Conservation (phyloP, 2,888 invertebrate species). For the Eudasyphora cyanicolor region DNA sequence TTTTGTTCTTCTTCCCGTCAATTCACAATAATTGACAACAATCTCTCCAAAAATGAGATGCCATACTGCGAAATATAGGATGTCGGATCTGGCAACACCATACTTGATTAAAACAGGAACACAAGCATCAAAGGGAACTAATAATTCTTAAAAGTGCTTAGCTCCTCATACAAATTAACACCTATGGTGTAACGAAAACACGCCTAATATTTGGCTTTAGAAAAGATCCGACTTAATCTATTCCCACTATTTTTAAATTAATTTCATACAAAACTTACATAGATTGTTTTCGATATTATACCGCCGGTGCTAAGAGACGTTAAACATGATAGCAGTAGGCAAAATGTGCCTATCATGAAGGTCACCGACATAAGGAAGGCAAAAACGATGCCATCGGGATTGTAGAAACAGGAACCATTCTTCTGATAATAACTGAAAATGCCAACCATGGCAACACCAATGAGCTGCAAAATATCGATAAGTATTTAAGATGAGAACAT, state of each 20-base stretch:
- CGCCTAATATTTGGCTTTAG: no score
- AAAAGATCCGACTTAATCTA: not conserved
- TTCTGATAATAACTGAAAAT: slow-evolving; percentile 75
- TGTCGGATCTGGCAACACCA: no score
- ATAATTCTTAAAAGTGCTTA: no score
- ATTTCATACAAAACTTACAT: slow-evolving; percentile 73
- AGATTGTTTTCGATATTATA: slow-evolving; percentile 87
- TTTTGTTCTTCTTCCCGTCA: no score
- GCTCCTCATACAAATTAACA: no score
- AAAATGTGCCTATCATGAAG: slow-evolving; percentile 90
- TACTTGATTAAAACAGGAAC: no score
- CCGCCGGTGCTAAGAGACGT: slow-evolving; percentile 90
- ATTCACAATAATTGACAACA: no score
- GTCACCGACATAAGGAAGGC: slow-evolving; percentile 86
- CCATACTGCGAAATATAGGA: no score
- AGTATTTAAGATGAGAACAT: no score
- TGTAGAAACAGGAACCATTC: slow-evolving; percentile 22
- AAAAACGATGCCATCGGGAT: slow-evolving; percentile 44
- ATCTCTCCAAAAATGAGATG: no score
- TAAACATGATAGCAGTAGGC: slow-evolving; percentile 87
- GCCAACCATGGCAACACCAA: slow-evolving; percentile 88
- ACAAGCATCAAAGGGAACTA: no score
- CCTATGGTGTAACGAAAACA: no score
- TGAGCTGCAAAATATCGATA: slow-evolving; percentile 81
- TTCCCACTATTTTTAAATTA: not conserved